Evolutionary conservation across 1,140 invertebrate species (phyloP).

Genomic region (Drosophila lini): DNA sequence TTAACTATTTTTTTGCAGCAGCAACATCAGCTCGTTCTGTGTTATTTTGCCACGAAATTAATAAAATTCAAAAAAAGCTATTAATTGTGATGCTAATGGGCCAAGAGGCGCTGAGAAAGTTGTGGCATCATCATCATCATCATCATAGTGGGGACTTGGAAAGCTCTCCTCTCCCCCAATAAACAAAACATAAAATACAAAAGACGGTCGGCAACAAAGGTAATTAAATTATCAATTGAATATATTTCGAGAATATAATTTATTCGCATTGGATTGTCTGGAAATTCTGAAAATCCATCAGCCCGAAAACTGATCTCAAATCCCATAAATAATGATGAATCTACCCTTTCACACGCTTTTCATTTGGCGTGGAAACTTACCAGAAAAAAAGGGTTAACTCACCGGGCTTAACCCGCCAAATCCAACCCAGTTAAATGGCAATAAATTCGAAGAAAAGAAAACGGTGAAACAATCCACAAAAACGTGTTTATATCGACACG

Average conservation of each 20-base stretch:
- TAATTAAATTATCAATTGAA: conserved; percentile 27
- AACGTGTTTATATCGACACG: conserved; percentile 48
- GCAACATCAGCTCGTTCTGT: neutral
- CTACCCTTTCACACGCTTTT: conserved; percentile 39
- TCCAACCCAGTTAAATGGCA: conserved; percentile 41
- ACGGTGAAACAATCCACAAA: conserved; percentile 40
- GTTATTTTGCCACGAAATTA: conserved; percentile 23
- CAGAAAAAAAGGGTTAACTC: conserved; percentile 25
- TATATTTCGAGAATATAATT: conserved; percentile 28
- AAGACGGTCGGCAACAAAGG: conserved; percentile 2
- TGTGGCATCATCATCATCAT: conserved; percentile 47
- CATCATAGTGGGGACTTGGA: conserved; percentile 26
- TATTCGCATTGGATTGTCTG: conserved; percentile 30
- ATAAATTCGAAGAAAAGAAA: conserved; percentile 33
- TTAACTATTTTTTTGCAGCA: conserved; percentile 1
- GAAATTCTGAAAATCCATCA: conserved; percentile 12
- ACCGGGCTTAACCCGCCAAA: conserved; percentile 22
- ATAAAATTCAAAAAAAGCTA: conserved; percentile 15
- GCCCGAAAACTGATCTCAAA: conserved; percentile 17
- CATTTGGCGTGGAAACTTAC: conserved; percentile 33
- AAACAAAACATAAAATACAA: conserved; percentile 8
- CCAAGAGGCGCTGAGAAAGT: conserved; percentile 63
- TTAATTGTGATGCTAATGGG: conserved; percentile 72
- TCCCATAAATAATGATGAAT: conserved; percentile 18
- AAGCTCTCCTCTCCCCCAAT: conserved; percentile 17